phyloP scores from a whole-genome alignment of 1,140 invertebrate genomes.

The Lasaia peninsularis region DNA sequence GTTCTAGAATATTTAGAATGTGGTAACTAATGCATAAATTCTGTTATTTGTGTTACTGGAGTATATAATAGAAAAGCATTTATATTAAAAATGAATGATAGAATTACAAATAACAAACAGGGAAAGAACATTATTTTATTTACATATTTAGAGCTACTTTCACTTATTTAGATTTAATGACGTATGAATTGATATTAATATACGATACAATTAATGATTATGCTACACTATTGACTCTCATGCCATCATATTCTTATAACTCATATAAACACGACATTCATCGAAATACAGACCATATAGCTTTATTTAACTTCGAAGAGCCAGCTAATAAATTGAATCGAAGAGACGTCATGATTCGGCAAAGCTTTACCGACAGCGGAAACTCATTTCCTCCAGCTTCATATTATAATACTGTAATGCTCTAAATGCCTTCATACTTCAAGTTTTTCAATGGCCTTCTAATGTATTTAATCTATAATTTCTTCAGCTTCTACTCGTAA shows the following conservation, averaged over 20 bases:
- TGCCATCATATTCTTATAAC: constrained; percentile 25
- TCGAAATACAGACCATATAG: constrained; percentile 20
- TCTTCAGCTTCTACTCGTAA: constrained; percentile 24
- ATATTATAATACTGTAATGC: constrained; percentile 47
- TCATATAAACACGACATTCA: constrained; percentile 19
- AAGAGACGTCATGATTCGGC: constrained; percentile 23
- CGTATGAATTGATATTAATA: constrained; percentile 23
- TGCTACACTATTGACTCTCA: constrained; percentile 27
- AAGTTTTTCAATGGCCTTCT: constrained; percentile 23
- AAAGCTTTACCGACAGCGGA: constrained; percentile 46
- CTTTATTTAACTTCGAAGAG: constrained; percentile 14
- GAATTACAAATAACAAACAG: constrained; percentile 2
- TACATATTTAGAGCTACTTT: constrained; percentile 8
- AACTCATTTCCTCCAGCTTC: constrained; percentile 49
- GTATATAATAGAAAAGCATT: constrained; percentile 15
- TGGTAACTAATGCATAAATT: constrained; percentile 13
- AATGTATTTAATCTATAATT: constrained; percentile 16
- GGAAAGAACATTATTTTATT: constrained; percentile 11
- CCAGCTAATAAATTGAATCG: constrained; percentile 21
- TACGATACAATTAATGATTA: constrained; percentile 22
- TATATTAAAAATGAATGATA: constrained; percentile 9
- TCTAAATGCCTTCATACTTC: constrained; percentile 30
- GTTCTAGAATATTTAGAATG: constrained; percentile 35
- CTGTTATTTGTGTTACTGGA: constrained; percentile 10
- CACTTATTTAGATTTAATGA: constrained; percentile 6